These are phyloP conservation scores for Drosophila melanica DNA, from an alignment of 1,140 invertebrate species.

Conservation along the genomic window DNA sequence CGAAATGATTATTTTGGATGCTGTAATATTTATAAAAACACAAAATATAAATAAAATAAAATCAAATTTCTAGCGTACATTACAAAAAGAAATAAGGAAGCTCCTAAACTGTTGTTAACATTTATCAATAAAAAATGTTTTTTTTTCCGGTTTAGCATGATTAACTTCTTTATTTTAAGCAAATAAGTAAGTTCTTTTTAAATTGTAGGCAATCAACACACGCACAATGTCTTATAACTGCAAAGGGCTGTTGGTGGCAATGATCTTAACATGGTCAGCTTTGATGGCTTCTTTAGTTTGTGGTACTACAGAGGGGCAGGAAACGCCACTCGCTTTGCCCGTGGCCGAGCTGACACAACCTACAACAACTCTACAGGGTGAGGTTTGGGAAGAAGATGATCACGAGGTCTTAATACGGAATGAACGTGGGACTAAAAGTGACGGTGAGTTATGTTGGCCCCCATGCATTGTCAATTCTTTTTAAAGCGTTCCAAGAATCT, in stretches of 20 bases:
- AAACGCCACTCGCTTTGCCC: conserved; percentile 79
- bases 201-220: conserved; percentile 34
- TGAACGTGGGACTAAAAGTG: conserved; percentile 88
- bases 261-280: conserved; percentile 61
- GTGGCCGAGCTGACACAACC: conserved; percentile 79
- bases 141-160: no score
- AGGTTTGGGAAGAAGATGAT: conserved; percentile 89
- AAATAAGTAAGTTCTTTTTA: no score
- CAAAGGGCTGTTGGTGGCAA: conserved; percentile 57
- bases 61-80: no score
- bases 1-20: no score
- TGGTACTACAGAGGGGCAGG: conserved; percentile 79
- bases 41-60: no score
- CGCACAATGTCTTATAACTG: conserved; percentile 65
- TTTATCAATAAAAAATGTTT: no score
- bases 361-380: conserved; percentile 80
- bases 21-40: no score
- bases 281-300: conserved; percentile 59
- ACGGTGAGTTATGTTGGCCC: conserved; percentile 58
- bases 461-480: neutral
- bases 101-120: no score
- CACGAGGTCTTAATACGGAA: conserved; percentile 90
- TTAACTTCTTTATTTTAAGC: no score
- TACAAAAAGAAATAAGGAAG: no score
- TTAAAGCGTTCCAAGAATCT: neutral